Base-by-base conservation (phyloP, 1,140 invertebrate genomes). In the Pseudachorutes palmiensis region DNA sequence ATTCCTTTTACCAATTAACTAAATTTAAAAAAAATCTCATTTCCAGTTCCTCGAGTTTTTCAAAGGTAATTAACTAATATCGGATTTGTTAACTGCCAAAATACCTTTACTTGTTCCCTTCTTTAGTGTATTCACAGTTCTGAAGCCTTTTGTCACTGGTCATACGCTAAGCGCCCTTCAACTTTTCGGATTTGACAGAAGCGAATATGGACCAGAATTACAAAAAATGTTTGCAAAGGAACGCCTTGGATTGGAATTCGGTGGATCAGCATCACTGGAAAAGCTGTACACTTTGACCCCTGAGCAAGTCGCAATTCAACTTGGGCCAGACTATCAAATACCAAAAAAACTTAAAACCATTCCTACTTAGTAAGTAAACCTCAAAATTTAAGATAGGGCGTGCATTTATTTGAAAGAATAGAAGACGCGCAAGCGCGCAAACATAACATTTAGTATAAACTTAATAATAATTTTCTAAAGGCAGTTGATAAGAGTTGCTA, bases 1-100 rank as follows among this genome's bases (percentile, higher is more conserved):
- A 9, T 41, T 5, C 5, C 12, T 16, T 14, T 55, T 55, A 55
- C 9, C 12, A 55, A 55, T 55, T 55, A 19, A 55, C 5, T n/a
- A n/a, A 55, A 16, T 26, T 55, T 24, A 55, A 14, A 24, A 24
- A 14, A 12, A 55, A 55, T 55, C n/a, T n/a, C n/a, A n/a, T 55
- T 55, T 55, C 24, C 51, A 55, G 51, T 55, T 5, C 51, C 51
- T 24, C 12, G 51, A 55, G 24, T 55, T 55, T 55, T 55, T 55
- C 24, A 16, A 12, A 55, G 51, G 51, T 55, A 24, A 55, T 9
- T 16, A 55, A 9, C 9, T 45, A 26, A 55, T 5, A 55, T 55
- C 24, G 24, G 5, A 55, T 19, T 41, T 41, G 36, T 41, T 41
- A 9, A 9, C 19, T 41, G 5, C 36, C 19, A 19, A 41, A 9